These are phyloP conservation scores for Atherinomorus stipes DNA, from an alignment of 2,113 vertebrate genomes.

Conservation along the genomic window DNA sequence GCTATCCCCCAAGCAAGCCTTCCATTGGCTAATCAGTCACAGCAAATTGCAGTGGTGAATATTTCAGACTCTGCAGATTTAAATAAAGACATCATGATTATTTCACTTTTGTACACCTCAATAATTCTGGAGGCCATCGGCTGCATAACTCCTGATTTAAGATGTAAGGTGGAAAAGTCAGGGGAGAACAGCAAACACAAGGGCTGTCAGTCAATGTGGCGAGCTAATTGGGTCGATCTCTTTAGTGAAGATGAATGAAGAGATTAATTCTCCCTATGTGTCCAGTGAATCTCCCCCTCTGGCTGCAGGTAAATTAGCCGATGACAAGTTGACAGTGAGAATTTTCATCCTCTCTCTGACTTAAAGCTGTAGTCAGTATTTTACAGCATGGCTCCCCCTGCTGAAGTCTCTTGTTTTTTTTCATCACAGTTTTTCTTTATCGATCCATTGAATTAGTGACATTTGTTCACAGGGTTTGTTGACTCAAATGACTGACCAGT, in stretches of 20 bases:
- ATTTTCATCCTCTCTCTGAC: conserved; percentile 38
- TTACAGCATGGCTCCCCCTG: conserved; percentile 25
- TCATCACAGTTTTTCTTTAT: conserved; percentile 28
- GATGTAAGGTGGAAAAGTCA: conserved; percentile 4
- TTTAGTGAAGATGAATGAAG: conserved; percentile 79
- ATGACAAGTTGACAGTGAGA: conserved; percentile 75
- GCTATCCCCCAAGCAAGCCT: conserved; percentile 65
- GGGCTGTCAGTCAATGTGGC: conserved; percentile 68
- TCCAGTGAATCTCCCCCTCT: conserved; percentile 70
- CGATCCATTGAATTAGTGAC: conserved; percentile 41
- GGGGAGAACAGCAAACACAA: conserved; percentile 61
- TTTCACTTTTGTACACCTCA: conserved; percentile 51
- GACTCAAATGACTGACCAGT: background rate
- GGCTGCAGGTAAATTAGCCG: conserved; percentile 76
- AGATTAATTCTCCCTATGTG: conserved; percentile 76
- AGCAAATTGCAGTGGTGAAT: conserved; percentile 68
- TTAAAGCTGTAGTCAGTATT: conserved; percentile 36
- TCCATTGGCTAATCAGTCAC: conserved; percentile 73
- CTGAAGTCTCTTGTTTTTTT: conserved; percentile 27
- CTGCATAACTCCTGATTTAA: conserved; percentile 41
- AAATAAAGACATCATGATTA: conserved; percentile 74
- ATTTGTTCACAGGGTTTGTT: conserved; percentile 21
- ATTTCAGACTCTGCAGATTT: conserved; percentile 72
- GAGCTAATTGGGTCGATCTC: conserved; percentile 79
- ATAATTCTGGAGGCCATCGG: conserved; percentile 45